Base-by-base conservation (phyloP, 2,113 vertebrate genomes). In the Lonchura striata region DNA sequence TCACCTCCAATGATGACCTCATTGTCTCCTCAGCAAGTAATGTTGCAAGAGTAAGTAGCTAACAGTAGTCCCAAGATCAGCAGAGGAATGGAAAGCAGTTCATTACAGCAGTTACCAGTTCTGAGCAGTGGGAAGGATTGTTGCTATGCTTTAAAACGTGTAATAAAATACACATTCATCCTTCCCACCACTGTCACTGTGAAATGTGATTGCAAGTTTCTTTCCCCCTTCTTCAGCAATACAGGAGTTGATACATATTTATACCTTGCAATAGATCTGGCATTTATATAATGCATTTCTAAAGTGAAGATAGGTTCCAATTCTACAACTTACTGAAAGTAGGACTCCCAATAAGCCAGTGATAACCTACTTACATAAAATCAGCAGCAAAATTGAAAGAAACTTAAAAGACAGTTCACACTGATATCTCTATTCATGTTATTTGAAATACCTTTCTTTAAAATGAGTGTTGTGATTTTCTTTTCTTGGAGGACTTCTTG, bases 21-120 rank as follows among this genome's bases (percentile, higher is more conserved):
- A 2, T 96, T 98, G 94, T 98, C 98, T 92, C 98, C 98, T 74
- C 98, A 97, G 72, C 97, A 98, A 94, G 97, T 97, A 21, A 94
- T 98, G 94, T 95, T 98, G 88, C 98, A 98, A 96, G 98, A 99
- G 99, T 99, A 98, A 99, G 99, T 99, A 97, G 80, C 69, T 90
- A 39, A 56, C 31, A 33, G 50, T 53, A 65, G 37, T 72, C 50
- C 41, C 69, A 46, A 79, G 44, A 84, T 54, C 27, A 86, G 60
- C 52, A 65, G 44, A 60, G 50, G 25, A 87, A 21, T 16, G 14
- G 44, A 64, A 57, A 52, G 39, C 21, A 27, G 13, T 37, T 84
- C 14, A 15, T 8, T 63, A 13, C n/a, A 78, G 37, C 39, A 57
- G 23, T 70, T 63, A 47, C 4, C 15, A 16, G 2, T 86, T 63